Percentiles rank a stretch among this genome's conserved stretches.
These are phyloP conservation scores for Lymantria dispar DNA, from an alignment of 2,888 invertebrate species.

Conservation along the genomic window DNA sequence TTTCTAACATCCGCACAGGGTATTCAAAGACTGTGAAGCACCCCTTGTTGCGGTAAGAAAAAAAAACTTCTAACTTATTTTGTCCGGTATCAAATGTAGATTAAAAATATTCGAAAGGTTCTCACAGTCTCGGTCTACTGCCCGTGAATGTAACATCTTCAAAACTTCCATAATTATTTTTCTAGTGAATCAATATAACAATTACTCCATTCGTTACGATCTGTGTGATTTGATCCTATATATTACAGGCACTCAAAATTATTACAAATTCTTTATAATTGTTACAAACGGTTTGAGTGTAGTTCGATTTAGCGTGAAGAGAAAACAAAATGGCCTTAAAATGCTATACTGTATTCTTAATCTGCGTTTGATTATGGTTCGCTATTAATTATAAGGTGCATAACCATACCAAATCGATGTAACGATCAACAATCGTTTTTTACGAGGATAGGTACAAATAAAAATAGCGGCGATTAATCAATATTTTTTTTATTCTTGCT, in stretches of 20 bases:
- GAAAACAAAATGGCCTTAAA: conserved; percentile 25
- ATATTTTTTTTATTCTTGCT: too few species aligned
- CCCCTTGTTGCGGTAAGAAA: conserved; percentile 46
- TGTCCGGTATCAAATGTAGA: conserved; percentile 72
- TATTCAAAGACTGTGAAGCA: conserved; percentile 35
- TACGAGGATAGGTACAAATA: conserved; percentile 9
- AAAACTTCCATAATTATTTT: conserved; percentile 72
- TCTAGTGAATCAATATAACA: conserved; percentile 75
- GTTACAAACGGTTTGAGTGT: conserved; percentile 41
- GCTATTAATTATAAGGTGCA: conserved; percentile 4
- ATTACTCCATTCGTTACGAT: conserved; percentile 75
- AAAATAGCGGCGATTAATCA: conserved; percentile 10
- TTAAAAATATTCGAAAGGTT: conserved; percentile 69
- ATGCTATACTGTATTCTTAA: conserved; percentile 16
- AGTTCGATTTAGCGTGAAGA: conserved; percentile 30
- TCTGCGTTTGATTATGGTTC: conserved; percentile 24
- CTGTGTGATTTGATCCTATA: conserved; percentile 55
- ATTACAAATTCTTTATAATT: conserved; percentile 57
- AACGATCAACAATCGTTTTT: too few species aligned
- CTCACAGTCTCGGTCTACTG: conserved; percentile 76
- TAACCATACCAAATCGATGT: too few species aligned
- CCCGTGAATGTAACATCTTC: conserved; percentile 62
- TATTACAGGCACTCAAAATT: conserved; percentile 58
- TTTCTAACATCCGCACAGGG: conserved; percentile 19
- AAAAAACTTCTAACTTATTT: conserved; percentile 55